Conservation (phyloP, 92 coral and sea anemone species). For the Actinostola sp. region DNA sequence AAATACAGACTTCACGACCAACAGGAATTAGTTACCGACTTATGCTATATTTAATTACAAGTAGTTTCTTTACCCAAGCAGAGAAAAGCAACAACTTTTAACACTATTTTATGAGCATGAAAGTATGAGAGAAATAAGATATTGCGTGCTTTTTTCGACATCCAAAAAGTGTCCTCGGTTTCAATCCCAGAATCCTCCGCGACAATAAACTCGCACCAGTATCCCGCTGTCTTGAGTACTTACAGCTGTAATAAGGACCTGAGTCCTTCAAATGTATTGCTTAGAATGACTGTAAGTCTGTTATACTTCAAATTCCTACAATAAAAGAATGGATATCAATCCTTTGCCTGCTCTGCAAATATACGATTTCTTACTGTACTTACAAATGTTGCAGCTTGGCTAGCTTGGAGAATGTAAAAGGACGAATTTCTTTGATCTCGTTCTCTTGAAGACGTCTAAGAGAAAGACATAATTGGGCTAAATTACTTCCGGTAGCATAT, state of each 20-base stretch:
- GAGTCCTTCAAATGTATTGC: slow-evolving; percentile 68
- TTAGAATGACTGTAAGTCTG: slow-evolving; percentile 33
- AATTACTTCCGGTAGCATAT: neutral
- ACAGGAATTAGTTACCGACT: too few species aligned
- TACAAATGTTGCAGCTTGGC: slow-evolving; percentile 55
- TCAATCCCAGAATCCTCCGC: too few species aligned
- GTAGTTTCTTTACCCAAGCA: too few species aligned
- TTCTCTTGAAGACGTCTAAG: slow-evolving; percentile 59
- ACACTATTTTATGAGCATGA: neutral
- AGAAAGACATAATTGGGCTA: neutral
- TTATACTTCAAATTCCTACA: slow-evolving; percentile 51
- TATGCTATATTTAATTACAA: too few species aligned
- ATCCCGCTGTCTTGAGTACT: slow-evolving; percentile 19
- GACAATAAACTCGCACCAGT: too few species aligned
- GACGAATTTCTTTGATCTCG: slow-evolving; percentile 48
- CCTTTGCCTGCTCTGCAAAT: too few species aligned
- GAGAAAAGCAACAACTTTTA: too few species aligned
- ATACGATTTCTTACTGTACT: slow-evolving; percentile 39
- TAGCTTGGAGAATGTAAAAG: slow-evolving; percentile 58
- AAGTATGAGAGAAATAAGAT: neutral
- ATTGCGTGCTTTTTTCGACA: too few species aligned
- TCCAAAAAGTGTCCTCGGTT: too few species aligned
- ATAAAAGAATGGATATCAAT: neutral
- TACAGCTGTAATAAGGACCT: slow-evolving; percentile 49
- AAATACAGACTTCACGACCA: neutral